Base-by-base conservation (phyloP, 2,113 vertebrate species). In the Dinomys branickii region DNA sequence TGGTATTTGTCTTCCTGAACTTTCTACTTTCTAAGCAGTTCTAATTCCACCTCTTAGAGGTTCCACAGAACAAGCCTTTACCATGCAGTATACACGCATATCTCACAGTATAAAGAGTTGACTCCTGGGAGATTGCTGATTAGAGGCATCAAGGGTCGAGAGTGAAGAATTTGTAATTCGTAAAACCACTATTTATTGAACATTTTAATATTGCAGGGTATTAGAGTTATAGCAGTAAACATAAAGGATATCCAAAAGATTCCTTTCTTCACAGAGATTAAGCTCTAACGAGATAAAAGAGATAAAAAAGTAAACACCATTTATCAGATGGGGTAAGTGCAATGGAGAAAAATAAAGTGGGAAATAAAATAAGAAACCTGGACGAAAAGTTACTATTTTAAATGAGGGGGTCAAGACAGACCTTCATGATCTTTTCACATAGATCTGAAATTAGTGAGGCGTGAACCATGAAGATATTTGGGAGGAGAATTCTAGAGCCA, bases 1-100 rank as follows among this genome's bases (percentile, higher is more conserved):
- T n/a, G 63, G 19, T 30, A 33, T 96, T 67, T 95, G 26, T 86
- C 88, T 97, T 96, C 20, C 35, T 58, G 17, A 91, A 83, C 7
- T 28, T 95, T 41, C 16, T 77, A 26, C 47, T 33, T 67, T 3
- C 17, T 63, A 94, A 67, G 41, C 26, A 47, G 26, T 22, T 63
- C 50, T 50, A 78, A 90, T 88, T 94, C 54, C 95, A 20, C 85
- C 85, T 95, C 89, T 77, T 71, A 33, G 41, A 63, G 2, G 24
- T 90, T 47, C 20, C n/a, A 56, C n/a, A 85, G 35, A 90, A 61
- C 52, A 67, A 85, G 16, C 28, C 28, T 78, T 44, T 52, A 85
- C 44, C 16, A 52, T 78, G 6, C 13, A 47, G 58, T 38, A 65
- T 59, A 24, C 52, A 56, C 13, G 71, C 16, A 80, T 19, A 77